These are phyloP conservation scores for Carduelis carduelis DNA, from an alignment of 2,797 vertebrate genomes.

Conservation along the genomic window DNA sequence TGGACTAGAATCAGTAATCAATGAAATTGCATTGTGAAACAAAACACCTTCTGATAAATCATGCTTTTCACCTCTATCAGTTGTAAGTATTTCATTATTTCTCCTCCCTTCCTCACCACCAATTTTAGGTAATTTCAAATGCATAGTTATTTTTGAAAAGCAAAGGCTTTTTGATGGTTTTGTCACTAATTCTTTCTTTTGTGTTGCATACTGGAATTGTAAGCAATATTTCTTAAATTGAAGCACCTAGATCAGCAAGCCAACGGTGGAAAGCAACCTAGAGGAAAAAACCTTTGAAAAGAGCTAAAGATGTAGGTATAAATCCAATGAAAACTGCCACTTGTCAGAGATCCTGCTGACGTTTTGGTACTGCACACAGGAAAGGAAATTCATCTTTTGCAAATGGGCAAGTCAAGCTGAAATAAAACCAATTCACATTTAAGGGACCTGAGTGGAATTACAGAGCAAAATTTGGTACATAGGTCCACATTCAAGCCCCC, in stretches of 20 bases:
- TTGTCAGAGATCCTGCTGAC: neutral
- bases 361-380: neutral
- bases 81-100: conserved; percentile 5
- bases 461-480: neutral
- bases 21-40: conserved; percentile 1
- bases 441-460: neutral
- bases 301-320: neutral
- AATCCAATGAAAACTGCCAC: neutral
- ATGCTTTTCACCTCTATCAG: neutral
- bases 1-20: neutral
- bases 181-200: neutral
- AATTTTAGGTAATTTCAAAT: neutral
- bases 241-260: neutral
- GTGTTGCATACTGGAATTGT: neutral
- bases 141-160: conserved; percentile 6
- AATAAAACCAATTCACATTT: neutral
- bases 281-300: neutral
- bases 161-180: neutral
- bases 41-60: neutral
- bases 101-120: neutral
- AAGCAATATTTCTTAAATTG: neutral
- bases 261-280: neutral
- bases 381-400: neutral
- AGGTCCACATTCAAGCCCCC: neutral
- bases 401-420: neutral